phyloP scores from a whole-genome alignment of 2,888 invertebrate species.

The Sinelater perroti region DNA sequence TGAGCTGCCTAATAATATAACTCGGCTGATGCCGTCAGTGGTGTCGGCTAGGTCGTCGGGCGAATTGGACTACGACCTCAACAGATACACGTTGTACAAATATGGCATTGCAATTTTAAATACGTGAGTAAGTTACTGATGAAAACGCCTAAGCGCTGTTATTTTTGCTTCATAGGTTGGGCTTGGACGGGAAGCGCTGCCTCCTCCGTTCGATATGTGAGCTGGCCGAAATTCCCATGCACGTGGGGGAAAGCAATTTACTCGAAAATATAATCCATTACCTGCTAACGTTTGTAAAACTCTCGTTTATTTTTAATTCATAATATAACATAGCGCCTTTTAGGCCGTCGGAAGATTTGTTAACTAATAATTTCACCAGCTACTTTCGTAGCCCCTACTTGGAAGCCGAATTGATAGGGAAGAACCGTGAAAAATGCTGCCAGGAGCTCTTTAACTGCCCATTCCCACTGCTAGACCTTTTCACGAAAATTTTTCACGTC shows the following conservation, averaged over 20 bases:
- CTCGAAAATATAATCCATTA: constrained; percentile 59
- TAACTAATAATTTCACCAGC: neutral
- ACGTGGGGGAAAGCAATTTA: constrained; percentile 54
- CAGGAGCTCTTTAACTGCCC: constrained; percentile 12
- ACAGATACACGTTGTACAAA: constrained; percentile 50
- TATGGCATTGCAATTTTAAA: constrained; percentile 49
- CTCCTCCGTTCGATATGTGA: constrained; percentile 53
- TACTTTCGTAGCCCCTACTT: constrained; percentile 8
- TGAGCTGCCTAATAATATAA: constrained; percentile 49
- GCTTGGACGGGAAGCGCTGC: constrained; percentile 52
- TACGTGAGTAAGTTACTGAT: constrained; percentile 45
- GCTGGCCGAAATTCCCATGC: constrained; percentile 53
- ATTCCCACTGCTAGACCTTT: constrained; percentile 21
- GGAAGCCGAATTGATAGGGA: constrained; percentile 22
- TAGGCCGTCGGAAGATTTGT: constrained; percentile 27
- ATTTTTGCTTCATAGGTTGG: constrained; percentile 33
- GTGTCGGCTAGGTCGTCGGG: constrained; percentile 45
- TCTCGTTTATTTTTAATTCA: too few species aligned
- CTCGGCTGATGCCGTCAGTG: constrained; percentile 46
- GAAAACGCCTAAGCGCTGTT: too few species aligned
- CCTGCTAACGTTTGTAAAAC: constrained; percentile 53
- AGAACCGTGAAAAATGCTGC: constrained; percentile 18
- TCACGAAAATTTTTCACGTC: constrained; percentile 26
- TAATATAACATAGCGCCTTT: neutral
- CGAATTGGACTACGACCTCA: constrained; percentile 45